Percentiles rank a stretch among this genome's conserved stretches.
phyloP scores from a whole-genome alignment of 2,888 invertebrate species.

The Xanthorhoe spadicearia region DNA sequence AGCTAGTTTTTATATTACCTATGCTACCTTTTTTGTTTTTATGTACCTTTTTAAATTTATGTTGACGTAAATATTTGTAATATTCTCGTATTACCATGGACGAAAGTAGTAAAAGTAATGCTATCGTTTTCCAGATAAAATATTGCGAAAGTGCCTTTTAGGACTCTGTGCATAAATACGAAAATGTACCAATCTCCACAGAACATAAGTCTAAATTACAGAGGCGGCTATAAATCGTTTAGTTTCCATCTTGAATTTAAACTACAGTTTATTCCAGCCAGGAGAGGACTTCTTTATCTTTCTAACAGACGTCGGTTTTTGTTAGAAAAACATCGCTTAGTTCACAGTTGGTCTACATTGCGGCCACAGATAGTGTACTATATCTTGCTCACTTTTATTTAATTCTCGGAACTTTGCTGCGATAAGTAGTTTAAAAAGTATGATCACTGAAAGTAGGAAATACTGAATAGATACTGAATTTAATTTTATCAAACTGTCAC shows the following conservation, averaged over 20 bases:
- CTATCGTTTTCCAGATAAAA: too few species aligned
- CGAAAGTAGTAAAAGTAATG: too few species aligned
- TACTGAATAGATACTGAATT: too few species aligned
- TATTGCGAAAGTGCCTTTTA: background rate
- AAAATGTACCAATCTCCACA: slow-evolving; percentile 3
- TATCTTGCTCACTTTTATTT: slow-evolving; percentile 4
- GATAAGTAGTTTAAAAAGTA: background rate
- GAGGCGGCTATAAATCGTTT: slow-evolving; percentile 28
- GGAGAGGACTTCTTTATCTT: slow-evolving; percentile 21
- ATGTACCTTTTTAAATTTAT: too few species aligned
- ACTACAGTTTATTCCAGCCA: slow-evolving; percentile 27
- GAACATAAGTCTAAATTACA: slow-evolving; percentile 15
- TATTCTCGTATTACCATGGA: too few species aligned
- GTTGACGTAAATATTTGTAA: too few species aligned
- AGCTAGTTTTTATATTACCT: too few species aligned
- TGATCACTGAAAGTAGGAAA: too few species aligned
- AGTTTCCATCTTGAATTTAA: slow-evolving; percentile 25
- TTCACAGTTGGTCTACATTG: slow-evolving; percentile 13
- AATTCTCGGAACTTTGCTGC: background rate
- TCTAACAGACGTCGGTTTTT: slow-evolving; percentile 27
- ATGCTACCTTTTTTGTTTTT: too few species aligned
- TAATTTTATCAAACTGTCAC: too few species aligned
- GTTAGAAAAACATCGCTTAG: slow-evolving; percentile 18
- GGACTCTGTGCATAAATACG: background rate
- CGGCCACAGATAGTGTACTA: background rate